Evolutionary conservation across 2,888 invertebrate species (phyloP).

Genomic region (Athetis lepigone): DNA sequence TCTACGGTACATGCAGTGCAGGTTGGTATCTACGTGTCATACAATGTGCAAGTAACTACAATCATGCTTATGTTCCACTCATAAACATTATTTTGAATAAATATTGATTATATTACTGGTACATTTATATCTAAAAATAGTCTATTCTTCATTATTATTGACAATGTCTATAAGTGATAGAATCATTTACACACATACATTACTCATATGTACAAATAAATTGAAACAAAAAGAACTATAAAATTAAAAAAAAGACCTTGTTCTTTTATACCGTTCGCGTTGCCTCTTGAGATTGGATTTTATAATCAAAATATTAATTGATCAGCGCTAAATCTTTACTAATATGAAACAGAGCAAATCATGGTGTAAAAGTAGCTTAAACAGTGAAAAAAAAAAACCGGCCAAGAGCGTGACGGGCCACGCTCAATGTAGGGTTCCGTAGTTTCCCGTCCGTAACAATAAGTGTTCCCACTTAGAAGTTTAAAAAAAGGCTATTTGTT

Average conservation of each 20-base stretch:
- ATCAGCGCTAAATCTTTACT: conserved; percentile 35
- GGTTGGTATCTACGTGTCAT: conserved; percentile 72
- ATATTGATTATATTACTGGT: conserved; percentile 38
- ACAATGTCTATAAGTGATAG: conserved; percentile 43
- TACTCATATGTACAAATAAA: conserved; percentile 20
- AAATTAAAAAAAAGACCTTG: conserved; percentile 16
- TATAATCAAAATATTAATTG: conserved; percentile 28
- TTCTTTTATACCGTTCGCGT: background rate
- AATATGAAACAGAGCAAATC: background rate
- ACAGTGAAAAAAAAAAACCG: background rate
- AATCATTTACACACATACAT: conserved; percentile 46
- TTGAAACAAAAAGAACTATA: conserved; percentile 15
- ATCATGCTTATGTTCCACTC: conserved; percentile 67
- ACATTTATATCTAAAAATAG: conserved; percentile 2
- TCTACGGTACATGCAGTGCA: conserved; percentile 82
- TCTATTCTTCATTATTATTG: conserved; percentile 3
- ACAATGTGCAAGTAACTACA: conserved; percentile 74
- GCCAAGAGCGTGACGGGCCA: too few species aligned
- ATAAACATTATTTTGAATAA: conserved; percentile 50
- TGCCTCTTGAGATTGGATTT: conserved; percentile 18
- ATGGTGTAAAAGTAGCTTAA: background rate
- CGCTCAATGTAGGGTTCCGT: too few species aligned
- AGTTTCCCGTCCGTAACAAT: too few species aligned
- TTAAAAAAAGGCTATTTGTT: too few species aligned
- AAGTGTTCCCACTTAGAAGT: too few species aligned